Evolutionary conservation across 1,140 invertebrate species (phyloP).

Genomic region (Lanistes nyassanus): DNA sequence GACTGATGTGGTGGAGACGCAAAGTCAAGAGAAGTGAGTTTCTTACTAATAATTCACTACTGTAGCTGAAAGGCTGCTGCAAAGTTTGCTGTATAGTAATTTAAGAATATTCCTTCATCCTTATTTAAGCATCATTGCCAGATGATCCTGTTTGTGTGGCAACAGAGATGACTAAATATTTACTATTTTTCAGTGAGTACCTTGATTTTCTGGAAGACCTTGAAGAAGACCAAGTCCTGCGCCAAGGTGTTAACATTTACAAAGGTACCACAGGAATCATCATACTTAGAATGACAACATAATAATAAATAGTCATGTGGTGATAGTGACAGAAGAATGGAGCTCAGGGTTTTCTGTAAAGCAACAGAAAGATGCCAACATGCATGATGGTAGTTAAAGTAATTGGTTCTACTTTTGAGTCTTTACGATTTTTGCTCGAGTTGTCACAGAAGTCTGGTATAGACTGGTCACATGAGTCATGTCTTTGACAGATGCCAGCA

Average conservation of each 20-base stretch:
- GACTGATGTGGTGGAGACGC: constrained; percentile 70
- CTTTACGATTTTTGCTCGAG: not conserved
- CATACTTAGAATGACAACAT: too few relatives aligned
- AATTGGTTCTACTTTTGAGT: not conserved
- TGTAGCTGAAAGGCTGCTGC: too few relatives aligned
- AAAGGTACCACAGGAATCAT: constrained; percentile 68
- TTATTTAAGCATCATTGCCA: too few relatives aligned
- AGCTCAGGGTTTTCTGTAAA: not conserved
- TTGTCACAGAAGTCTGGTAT: not conserved
- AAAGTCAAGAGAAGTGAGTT: constrained; percentile 79
- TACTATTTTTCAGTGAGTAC: constrained; percentile 77
- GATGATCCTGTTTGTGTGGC: too few relatives aligned
- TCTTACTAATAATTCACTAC: too few relatives aligned
- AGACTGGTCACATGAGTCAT: not conserved
- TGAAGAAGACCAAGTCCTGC: constrained; percentile 90
- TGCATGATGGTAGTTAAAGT: too few relatives aligned
- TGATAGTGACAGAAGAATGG: too few relatives aligned
- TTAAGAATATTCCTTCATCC: too few relatives aligned
- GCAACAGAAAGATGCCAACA: not conserved
- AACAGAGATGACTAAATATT: too few relatives aligned
- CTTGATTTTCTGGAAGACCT: constrained; percentile 97
- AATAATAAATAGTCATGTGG: too few relatives aligned
- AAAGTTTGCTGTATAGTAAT: too few relatives aligned
- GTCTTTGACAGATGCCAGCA: constrained; percentile 54
- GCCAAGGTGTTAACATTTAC: constrained; percentile 95